Evolutionary conservation across 2,888 invertebrate genomes (phyloP).

Genomic region (Odontocerum albicorne): DNA sequence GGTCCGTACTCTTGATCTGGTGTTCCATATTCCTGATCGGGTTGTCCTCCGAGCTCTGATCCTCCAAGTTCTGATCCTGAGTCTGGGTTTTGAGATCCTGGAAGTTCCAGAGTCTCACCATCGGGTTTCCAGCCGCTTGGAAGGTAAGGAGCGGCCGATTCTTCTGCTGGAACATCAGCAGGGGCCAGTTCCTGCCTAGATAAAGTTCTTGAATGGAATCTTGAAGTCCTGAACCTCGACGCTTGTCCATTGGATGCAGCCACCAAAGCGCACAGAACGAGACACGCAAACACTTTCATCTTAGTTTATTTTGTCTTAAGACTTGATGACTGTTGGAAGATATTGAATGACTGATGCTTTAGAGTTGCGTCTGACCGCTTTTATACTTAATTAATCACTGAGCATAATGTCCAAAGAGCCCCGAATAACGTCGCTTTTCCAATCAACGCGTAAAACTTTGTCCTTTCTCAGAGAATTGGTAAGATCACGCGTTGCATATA

Average conservation of each 20-base stretch:
- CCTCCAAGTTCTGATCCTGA: slow-evolving; percentile 1
- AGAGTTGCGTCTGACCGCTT: background rate
- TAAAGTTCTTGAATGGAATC: slow-evolving; percentile 22
- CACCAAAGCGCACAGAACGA: slow-evolving; percentile 20
- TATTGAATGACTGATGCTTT: slow-evolving; percentile 16
- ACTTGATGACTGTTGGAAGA: background rate
- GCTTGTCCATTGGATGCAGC: slow-evolving; percentile 10
- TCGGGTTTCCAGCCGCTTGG: slow-evolving; percentile 53
- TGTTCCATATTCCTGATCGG: slow-evolving; percentile 38
- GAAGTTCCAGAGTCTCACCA: slow-evolving; percentile 48
- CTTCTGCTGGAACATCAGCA: background rate
- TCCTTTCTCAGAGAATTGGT: slow-evolving; percentile 3
- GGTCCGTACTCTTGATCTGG: slow-evolving; percentile 40
- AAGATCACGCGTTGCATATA: slow-evolving; percentile 16
- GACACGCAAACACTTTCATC: slow-evolving; percentile 30
- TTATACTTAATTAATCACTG: slow-evolving; percentile 8
- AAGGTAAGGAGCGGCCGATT: slow-evolving; percentile 38
- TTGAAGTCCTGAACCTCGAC: slow-evolving; percentile 20
- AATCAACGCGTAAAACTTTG: background rate
- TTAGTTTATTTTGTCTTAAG: slow-evolving; percentile 2
- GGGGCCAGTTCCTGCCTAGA: slow-evolving; percentile 29
- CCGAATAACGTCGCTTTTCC: background rate
- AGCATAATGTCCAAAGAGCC: background rate
- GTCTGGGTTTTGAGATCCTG: slow-evolving; percentile 39
- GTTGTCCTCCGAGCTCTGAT: slow-evolving; percentile 40